Evolutionary conservation across 1,140 invertebrate genomes (phyloP).

Genomic region (Teleopsis dalmanni): DNA sequence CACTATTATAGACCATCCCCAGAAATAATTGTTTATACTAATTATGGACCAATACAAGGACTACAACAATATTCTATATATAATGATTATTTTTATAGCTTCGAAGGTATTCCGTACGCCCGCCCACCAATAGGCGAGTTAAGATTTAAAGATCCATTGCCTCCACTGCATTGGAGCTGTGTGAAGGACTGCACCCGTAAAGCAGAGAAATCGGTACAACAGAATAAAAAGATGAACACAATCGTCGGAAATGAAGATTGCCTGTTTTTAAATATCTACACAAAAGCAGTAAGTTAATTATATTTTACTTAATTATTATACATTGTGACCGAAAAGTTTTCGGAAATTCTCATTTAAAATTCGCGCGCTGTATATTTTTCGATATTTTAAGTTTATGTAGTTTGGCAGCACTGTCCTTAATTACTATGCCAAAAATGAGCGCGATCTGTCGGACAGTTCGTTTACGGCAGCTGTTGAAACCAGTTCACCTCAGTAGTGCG

Average conservation of each 20-base stretch:
- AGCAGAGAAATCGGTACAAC: slow-evolving; percentile 27
- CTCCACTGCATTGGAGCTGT: slow-evolving; percentile 46
- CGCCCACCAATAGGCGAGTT: slow-evolving; percentile 55
- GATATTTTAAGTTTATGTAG: too few relatives aligned
- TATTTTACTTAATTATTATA: too few relatives aligned
- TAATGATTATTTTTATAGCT: slow-evolving; percentile 34
- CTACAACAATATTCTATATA: not conserved
- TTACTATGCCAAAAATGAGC: too few relatives aligned
- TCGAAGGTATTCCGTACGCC: slow-evolving; percentile 56
- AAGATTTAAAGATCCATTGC: slow-evolving; percentile 52
- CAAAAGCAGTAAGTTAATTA: slow-evolving; percentile 31
- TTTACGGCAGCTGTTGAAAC: too few relatives aligned
- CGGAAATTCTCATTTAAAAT: too few relatives aligned
- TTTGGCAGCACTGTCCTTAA: too few relatives aligned
- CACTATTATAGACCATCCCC: too few relatives aligned
- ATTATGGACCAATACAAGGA: not conserved
- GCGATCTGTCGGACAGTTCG: too few relatives aligned
- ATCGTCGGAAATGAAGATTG: slow-evolving; percentile 48
- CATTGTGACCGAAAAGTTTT: too few relatives aligned
- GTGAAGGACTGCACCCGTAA: slow-evolving; percentile 39
- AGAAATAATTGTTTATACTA: slow-evolving; percentile 1
- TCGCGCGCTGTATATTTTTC: too few relatives aligned
- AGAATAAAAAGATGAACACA: slow-evolving; percentile 18
- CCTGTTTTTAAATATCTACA: slow-evolving; percentile 49
- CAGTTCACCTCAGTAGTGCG: too few relatives aligned